A percentile compares a stretch with the other conserved stretches of the same genome.
Conservation (phyloP, 1,140 invertebrate genomes). For the Neomicropteryx cornuta region DNA sequence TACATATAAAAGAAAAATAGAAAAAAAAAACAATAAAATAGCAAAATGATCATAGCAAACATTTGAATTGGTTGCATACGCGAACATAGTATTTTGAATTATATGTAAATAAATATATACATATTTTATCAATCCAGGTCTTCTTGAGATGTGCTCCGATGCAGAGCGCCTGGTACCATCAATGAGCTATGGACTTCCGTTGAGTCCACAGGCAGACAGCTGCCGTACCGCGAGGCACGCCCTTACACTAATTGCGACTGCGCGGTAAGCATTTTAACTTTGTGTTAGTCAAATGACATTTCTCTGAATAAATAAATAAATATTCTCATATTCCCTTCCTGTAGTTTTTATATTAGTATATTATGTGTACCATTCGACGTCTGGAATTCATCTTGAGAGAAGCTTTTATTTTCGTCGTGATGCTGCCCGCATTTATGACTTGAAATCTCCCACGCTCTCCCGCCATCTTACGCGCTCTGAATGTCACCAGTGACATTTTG, state of each 20-base stretch:
- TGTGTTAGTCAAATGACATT: neutral
- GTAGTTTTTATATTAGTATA: no score
- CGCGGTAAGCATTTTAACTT: conserved; percentile 39
- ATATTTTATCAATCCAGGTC: conserved; percentile 37
- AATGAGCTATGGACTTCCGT: conserved; percentile 87
- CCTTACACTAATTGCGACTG: conserved; percentile 89
- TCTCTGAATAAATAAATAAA: neutral
- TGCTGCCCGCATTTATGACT: no score
- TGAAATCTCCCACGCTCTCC: no score
- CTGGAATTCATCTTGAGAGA: no score
- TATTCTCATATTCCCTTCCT: no score
- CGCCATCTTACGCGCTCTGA: no score
- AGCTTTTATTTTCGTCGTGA: no score
- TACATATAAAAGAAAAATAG: no score
- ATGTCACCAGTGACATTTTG: no score
- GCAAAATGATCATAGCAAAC: neutral
- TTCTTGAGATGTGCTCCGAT: conserved; percentile 91
- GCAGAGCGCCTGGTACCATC: conserved; percentile 87
- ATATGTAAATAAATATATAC: no score
- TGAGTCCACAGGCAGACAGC: conserved; percentile 90
- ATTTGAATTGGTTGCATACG: neutral
- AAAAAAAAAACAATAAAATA: neutral
- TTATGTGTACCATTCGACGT: no score
- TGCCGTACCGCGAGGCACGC: conserved; percentile 93
- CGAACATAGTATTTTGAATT: neutral